phyloP scores from a whole-genome alignment of 2,797 vertebrate genomes.

The Danio tinwini region DNA sequence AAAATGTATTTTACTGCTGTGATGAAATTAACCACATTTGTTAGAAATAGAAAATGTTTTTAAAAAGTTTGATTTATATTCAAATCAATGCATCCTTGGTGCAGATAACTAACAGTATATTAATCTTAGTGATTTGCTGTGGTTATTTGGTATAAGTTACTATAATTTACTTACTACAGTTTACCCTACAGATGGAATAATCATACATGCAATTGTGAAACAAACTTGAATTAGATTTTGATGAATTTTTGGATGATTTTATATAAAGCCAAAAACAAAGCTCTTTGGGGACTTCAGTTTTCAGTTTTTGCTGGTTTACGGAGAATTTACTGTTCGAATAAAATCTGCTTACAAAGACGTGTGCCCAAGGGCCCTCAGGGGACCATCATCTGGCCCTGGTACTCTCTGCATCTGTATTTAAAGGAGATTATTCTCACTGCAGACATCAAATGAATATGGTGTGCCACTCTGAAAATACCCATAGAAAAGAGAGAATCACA shows the following conservation, averaged over 20 bases:
- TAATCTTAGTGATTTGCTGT: neutral
- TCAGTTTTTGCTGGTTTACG: neutral
- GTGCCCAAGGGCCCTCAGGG: neutral
- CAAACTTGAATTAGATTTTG: neutral
- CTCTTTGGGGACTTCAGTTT: neutral
- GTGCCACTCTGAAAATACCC: conserved; percentile 17
- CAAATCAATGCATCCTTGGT: neutral
- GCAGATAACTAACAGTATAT: neutral
- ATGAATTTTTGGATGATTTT: neutral
- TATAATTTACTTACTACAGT: no score
- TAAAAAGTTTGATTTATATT: no score
- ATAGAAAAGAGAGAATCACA: conserved; percentile 7
- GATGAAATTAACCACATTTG: neutral
- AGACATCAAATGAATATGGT: neutral
- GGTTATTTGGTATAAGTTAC: neutral
- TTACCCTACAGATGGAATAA: neutral
- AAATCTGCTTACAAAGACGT: neutral
- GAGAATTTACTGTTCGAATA: neutral
- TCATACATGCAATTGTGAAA: neutral
- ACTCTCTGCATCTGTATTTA: neutral
- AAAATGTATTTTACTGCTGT: no score
- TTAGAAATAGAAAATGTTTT: neutral
- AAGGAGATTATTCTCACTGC: neutral
- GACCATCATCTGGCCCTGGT: neutral
- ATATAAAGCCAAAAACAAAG: neutral